phyloP scores from a whole-genome alignment of 2,113 vertebrate genomes.

The Peromyscus maniculatus region DNA sequence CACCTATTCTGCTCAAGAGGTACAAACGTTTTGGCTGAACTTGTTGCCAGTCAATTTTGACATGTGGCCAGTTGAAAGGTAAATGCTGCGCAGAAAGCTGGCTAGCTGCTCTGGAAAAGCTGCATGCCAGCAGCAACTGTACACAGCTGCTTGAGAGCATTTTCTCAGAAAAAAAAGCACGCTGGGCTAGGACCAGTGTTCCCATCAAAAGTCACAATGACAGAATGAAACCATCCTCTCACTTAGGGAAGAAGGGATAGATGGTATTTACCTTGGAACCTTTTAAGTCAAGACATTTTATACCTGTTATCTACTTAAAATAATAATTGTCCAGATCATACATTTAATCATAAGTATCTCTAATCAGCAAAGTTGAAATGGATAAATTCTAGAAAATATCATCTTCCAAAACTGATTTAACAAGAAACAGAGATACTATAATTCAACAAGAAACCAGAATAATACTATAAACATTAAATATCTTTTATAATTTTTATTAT shows the following conservation, averaged over 20 bases:
- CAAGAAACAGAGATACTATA: background rate
- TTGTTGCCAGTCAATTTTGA: slow-evolving; percentile 68
- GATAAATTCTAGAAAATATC: background rate
- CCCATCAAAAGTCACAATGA: slow-evolving; percentile 52
- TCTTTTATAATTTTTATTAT: background rate
- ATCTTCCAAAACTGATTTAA: background rate
- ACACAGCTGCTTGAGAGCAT: slow-evolving; percentile 50
- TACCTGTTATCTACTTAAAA: slow-evolving; percentile 28
- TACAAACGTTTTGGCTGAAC: slow-evolving; percentile 70
- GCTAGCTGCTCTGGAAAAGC: slow-evolving; percentile 71
- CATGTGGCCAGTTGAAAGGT: slow-evolving; percentile 61
- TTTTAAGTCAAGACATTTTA: slow-evolving; percentile 1
- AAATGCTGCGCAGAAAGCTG: slow-evolving; percentile 63
- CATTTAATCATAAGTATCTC: slow-evolving; percentile 46
- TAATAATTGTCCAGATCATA: background rate
- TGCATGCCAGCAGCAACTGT: slow-evolving; percentile 29
- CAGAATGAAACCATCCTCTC: slow-evolving; percentile 72
- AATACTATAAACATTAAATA: too few species aligned
- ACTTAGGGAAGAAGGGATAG: slow-evolving; percentile 44
- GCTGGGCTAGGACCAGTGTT: slow-evolving; percentile 64
- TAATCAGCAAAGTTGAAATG: background rate
- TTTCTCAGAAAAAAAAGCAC: slow-evolving; percentile 67
- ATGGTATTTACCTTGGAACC: slow-evolving; percentile 68
- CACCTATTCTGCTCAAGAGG: slow-evolving; percentile 74
- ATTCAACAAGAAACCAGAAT: background rate